phyloP scores from a whole-genome alignment of 2,888 invertebrate genomes.

The Campoplex capitator region DNA sequence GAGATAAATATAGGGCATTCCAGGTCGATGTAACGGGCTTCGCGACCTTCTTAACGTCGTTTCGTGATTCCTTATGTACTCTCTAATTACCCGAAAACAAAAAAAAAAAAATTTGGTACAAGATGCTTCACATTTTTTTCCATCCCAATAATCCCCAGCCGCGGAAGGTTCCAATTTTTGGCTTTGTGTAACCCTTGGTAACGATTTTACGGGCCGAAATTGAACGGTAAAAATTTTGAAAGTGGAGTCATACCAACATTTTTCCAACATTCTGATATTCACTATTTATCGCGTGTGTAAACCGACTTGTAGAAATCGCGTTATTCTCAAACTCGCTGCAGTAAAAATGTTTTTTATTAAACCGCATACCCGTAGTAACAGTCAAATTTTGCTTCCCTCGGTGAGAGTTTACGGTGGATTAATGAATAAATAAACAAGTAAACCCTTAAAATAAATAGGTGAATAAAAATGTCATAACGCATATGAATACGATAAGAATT shows the following conservation, averaged over 20 bases:
- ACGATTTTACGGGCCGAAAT: too few relatives aligned
- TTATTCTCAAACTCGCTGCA: not conserved
- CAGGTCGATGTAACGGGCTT: not conserved
- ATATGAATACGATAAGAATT: not conserved
- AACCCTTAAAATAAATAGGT: not conserved
- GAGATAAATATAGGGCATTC: constrained; percentile 6
- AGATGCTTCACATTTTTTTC: not conserved
- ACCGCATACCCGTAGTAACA: not conserved
- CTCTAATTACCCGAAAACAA: not conserved
- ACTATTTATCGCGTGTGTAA: not conserved
- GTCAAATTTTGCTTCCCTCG: not conserved
- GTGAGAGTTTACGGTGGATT: not conserved
- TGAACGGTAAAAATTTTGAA: not conserved
- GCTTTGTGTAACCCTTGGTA: too few relatives aligned
- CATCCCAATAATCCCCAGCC: not conserved
- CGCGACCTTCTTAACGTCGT: not conserved
- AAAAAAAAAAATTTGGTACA: not conserved
- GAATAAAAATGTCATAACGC: not conserved
- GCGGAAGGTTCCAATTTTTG: not conserved
- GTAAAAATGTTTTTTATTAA: not conserved
- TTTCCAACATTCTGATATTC: not conserved
- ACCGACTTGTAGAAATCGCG: not conserved
- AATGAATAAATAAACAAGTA: not conserved
- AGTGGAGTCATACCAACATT: not conserved
- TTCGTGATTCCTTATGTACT: not conserved